Evolutionary conservation across 2,113 vertebrate species (phyloP), one percentile per base, ranked within the genome.

Genomic region (Cryptoleucopteryx plumbea): DNA sequence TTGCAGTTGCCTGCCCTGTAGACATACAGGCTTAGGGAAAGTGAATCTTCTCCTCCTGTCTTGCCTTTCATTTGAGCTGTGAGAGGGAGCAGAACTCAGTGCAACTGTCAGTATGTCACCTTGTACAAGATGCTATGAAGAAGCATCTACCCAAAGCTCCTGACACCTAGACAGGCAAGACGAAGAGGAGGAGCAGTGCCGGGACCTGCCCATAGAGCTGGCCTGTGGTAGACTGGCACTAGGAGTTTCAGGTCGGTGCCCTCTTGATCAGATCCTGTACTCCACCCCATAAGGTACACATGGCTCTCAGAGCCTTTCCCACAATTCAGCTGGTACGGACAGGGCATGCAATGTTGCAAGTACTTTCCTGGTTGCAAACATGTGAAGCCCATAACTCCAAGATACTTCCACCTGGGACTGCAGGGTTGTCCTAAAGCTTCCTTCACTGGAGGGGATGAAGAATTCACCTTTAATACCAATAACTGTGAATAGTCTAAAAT

Each of bases 271-370:
- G 25, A 32, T 27, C 16, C 40, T 2, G 0, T 40, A 7, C 16
- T 78, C 56, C 62, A 12, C 16, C 16, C 20, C 23, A 14, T 23
- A 42, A 66, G 2, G 15, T 5, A 29, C 22, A 27, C 0, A 0
- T 36, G 22, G 15, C 50, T 70, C 38, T 80, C n/a, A 42, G 42
- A 25, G 14, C 19, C 52, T 82, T 84, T 26, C 67, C 25, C 11
- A 23, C 15, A 20, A 22, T 48, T 42, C 38, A 42, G 63, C 59
- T 70, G 38, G 13, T 55, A 52, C 0, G 0, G 40, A 52, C 29
- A 88, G 62, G n/a, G 23, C 25, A 45, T 12, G 17, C 21, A 16
- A 38, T 36, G 20, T n/a, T 16, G 2, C 62, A 86, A 16, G 12
- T 29, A 19, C 50, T 23, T 71, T 91, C 26, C 34, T 56, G 29